Evolutionary conservation across 2,888 invertebrate species (phyloP), one percentile per base, ranked within the genome.

Genomic region (Noctua fimbriata): DNA sequence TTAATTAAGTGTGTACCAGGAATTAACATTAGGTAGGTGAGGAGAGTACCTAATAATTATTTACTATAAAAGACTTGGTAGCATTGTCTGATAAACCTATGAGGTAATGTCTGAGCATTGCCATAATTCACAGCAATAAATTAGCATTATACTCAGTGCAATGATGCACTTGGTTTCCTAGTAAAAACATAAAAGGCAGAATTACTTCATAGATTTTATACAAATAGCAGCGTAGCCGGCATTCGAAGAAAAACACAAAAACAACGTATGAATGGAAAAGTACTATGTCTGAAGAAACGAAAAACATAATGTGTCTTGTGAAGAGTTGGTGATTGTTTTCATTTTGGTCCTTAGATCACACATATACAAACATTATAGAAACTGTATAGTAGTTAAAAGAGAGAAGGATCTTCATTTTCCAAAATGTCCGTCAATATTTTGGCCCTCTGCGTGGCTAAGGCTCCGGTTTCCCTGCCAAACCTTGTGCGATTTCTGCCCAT

Each of bases 81-180:
- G 18, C 0, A 2, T 10, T 24, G 36, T 52, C 24, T 75, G 63
- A 69, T 82, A 72, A 85, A 81, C 82, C 71, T 44, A 72, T 83
- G 75, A 75, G 47, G 63, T 65, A 69, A 83, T 41, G 7, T 16
- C 36, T 24, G 32, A 71, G n/a, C 36, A 69, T 69, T 81, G 14
- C 41, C 52, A 36, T 63, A 16, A 69, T 71, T 66, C 67, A 70
- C 24, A 49, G 55, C 18, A 28, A 82, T 65, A 65, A 55, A 60
- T 82, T 85, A 84, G 52, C 55, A 24, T 65, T 49, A 63, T 71
- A 21, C 24, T 60, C 7, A 63, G 14, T 82, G 18, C 36, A 63
- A 41, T 49, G 49, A 73, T 69, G 71, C 55, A 60, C 36, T 44
- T 52, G 21, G 49, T 69, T 70, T 79, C 66, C 32, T 12, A 52